phyloP scores from a whole-genome alignment of 2,888 invertebrate species.

The Archips crataeganus region DNA sequence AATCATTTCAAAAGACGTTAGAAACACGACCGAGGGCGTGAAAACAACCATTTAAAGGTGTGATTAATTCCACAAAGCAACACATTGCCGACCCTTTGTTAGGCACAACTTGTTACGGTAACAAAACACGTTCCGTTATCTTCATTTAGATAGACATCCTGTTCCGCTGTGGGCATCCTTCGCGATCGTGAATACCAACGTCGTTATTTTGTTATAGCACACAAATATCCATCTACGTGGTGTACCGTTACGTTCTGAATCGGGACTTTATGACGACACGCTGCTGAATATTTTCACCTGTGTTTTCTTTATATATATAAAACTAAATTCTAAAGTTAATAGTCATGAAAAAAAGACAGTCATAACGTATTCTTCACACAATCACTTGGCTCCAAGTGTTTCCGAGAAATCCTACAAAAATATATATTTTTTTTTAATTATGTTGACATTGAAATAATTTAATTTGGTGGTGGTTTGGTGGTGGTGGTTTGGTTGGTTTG shows the following conservation, averaged over 20 bases:
- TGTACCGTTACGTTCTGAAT: slow-evolving; percentile 15
- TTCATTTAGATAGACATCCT: slow-evolving; percentile 58
- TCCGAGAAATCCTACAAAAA: too few species aligned
- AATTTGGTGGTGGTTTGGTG: too few species aligned
- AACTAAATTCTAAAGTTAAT: neutral
- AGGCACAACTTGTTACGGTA: slow-evolving; percentile 47
- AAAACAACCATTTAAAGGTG: slow-evolving; percentile 39
- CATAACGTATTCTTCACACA: neutral
- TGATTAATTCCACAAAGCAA: slow-evolving; percentile 45
- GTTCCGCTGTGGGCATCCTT: slow-evolving; percentile 51
- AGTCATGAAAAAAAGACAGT: neutral
- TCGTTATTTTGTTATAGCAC: slow-evolving; percentile 41
- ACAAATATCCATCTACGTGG: slow-evolving; percentile 26
- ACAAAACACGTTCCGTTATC: slow-evolving; percentile 56
- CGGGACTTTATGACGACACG: slow-evolving; percentile 1
- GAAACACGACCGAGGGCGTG: slow-evolving; percentile 34
- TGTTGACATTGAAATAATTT: too few species aligned
- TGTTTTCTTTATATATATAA: neutral
- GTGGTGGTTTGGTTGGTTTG: too few species aligned
- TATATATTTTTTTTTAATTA: too few species aligned
- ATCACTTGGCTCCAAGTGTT: neutral
- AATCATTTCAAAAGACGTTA: slow-evolving; percentile 37
- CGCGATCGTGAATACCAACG: slow-evolving; percentile 50
- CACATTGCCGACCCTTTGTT: slow-evolving; percentile 43
- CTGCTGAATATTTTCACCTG: neutral